Conservation (phyloP, 2,113 vertebrate species). For the Oryzias javanicus region DNA sequence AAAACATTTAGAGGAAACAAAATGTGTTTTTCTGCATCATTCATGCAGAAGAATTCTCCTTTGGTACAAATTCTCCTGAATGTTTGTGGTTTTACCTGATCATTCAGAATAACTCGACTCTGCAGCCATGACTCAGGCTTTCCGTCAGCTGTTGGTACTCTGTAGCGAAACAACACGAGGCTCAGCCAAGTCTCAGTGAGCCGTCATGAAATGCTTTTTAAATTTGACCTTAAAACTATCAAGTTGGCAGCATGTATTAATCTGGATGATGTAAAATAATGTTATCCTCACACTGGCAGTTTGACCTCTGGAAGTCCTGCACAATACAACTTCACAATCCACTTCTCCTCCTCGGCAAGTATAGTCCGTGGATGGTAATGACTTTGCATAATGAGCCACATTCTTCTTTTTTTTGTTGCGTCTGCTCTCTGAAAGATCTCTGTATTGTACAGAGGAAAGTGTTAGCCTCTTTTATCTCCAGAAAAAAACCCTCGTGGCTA, state of each 20-base stretch:
- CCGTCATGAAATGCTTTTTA: constrained; percentile 22
- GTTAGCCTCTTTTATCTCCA: constrained; percentile 75
- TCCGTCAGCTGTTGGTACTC: no score
- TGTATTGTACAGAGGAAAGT: constrained; percentile 72
- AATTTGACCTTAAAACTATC: constrained; percentile 49
- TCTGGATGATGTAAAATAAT: constrained; percentile 71
- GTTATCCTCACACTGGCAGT: constrained; percentile 58
- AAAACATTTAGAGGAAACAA: no score
- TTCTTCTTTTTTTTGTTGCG: constrained; percentile 66
- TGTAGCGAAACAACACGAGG: no score
- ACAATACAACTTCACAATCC: constrained; percentile 61
- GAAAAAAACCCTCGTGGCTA: constrained; percentile 72
- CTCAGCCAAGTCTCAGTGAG: no score
- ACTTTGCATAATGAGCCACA: constrained; percentile 79
- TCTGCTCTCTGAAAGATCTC: constrained; percentile 73
- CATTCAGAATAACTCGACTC: no score
- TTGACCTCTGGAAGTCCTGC: constrained; percentile 72
- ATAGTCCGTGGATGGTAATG: constrained; percentile 70
- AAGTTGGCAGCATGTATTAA: constrained; percentile 39
- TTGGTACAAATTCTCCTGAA: no score
- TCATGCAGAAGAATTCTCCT: no score
- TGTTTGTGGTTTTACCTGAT: no score
- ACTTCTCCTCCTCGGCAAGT: constrained; percentile 62
- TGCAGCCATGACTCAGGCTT: no score
- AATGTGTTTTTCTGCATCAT: no score